Evolutionary conservation across 1,140 invertebrate genomes (phyloP).

Genomic region (Coelopa frigida): DNA sequence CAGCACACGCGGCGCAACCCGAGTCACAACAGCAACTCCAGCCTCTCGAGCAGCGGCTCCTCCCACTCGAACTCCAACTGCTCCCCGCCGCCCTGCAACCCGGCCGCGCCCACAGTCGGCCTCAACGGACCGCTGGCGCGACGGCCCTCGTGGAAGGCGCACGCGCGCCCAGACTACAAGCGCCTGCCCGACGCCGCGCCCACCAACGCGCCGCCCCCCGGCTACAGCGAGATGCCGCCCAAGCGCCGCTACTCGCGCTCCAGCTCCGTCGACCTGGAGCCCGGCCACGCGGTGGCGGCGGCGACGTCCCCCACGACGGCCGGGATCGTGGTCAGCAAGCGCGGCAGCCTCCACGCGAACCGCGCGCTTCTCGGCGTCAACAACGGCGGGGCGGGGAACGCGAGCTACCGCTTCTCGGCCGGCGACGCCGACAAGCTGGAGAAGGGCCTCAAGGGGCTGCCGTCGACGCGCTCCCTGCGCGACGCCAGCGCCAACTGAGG

Average conservation of each 20-base stretch:
- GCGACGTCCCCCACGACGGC: not conserved
- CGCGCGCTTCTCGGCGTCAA: constrained; percentile 22
- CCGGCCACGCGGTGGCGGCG: not conserved
- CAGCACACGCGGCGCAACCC: constrained; percentile 16
- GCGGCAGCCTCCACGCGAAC: constrained; percentile 5
- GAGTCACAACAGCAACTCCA: constrained; percentile 21
- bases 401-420: constrained; percentile 38
- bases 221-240: constrained; percentile 25
- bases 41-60: constrained; percentile 28
- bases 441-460: constrained; percentile 34
- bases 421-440: constrained; percentile 44
- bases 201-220: constrained; percentile 28
- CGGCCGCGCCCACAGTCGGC: not conserved
- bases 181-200: constrained; percentile 27
- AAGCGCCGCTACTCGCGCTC: constrained; percentile 17
- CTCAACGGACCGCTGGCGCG: constrained; percentile 27
- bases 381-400: constrained; percentile 3
- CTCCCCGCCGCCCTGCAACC: not conserved
- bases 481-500: constrained; percentile 29
- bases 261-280: constrained; percentile 9
- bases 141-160: constrained; percentile 34
- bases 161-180: constrained; percentile 32
- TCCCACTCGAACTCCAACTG: constrained; percentile 23
- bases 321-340: not conserved
- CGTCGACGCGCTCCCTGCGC: constrained; percentile 34